phyloP scores from a whole-genome alignment of 2,797 vertebrate species.

The Phoebastria nigripes region DNA sequence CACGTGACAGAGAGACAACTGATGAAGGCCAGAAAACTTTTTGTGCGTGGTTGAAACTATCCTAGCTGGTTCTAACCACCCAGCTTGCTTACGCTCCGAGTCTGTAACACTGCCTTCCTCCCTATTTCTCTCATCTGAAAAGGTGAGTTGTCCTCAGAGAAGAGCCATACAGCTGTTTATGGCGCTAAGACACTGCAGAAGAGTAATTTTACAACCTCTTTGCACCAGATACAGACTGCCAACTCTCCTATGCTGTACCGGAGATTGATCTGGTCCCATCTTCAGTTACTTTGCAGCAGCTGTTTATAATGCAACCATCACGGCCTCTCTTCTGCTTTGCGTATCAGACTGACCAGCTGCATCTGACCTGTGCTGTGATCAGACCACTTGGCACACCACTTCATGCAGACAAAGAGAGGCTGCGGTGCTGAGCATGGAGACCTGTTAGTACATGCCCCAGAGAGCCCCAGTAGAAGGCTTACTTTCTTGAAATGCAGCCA shows the following conservation, averaged over 20 bases:
- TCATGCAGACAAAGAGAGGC: background rate
- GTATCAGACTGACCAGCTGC: background rate
- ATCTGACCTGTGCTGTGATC: background rate
- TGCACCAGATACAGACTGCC: background rate
- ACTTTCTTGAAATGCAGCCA: background rate
- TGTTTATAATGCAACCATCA: background rate
- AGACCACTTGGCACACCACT: background rate
- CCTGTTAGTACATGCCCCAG: background rate
- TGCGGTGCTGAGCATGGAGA: background rate
- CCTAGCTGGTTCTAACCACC: background rate
- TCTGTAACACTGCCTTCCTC: background rate
- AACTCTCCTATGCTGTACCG: background rate
- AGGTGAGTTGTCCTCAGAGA: background rate
- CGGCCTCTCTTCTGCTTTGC: background rate
- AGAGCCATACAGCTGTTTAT: background rate
- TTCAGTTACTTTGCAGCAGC: background rate
- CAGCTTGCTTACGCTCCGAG: rapidly evolving
- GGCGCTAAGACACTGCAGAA: background rate
- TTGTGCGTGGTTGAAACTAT: background rate
- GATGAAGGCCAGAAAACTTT: background rate
- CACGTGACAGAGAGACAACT: background rate
- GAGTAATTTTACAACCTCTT: background rate
- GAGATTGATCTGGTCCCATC: background rate
- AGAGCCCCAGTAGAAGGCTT: background rate
- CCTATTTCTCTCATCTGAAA: background rate